Evolutionary conservation across 92 coral and sea anemone species (phyloP).

Genomic region (Palythoa grandiflora): DNA sequence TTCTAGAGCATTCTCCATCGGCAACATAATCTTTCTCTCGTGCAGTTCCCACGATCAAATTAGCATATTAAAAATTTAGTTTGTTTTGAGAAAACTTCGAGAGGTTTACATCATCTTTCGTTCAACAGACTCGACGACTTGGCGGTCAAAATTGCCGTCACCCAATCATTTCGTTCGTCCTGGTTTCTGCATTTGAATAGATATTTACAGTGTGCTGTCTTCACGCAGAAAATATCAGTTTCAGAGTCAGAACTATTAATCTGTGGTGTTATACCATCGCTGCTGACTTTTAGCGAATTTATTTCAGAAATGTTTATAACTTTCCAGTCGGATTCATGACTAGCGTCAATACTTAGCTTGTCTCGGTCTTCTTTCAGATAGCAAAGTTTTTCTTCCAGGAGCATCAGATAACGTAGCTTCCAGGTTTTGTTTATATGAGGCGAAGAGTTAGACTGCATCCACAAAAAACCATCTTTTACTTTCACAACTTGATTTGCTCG

Average conservation of each 20-base stretch:
- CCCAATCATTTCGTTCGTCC: constrained; percentile 2
- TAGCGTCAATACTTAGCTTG: neutral
- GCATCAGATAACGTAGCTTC: constrained; percentile 9
- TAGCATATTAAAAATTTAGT: no score
- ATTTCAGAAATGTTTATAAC: constrained; percentile 14
- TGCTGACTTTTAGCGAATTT: constrained; percentile 10
- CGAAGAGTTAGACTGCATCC: constrained; percentile 15
- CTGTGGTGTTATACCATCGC: neutral
- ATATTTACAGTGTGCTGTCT: neutral
- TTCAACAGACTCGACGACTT: constrained; percentile 3
- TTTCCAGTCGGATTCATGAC: constrained; percentile 1
- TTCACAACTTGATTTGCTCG: neutral
- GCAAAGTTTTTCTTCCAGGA: constrained; percentile 1
- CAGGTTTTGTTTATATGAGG: constrained; percentile 12
- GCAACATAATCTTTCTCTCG: no score
- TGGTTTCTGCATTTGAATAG: constrained; percentile 19
- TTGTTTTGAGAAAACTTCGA: no score
- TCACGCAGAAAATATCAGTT: neutral
- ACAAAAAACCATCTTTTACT: constrained; percentile 12
- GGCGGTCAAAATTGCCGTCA: constrained; percentile 3
- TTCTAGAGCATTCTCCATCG: no score
- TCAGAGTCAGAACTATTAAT: neutral
- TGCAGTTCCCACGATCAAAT: no score
- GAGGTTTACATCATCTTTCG: neutral
- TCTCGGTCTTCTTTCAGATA: constrained; percentile 2